phyloP scores from a whole-genome alignment of 2,888 invertebrate species.

The Pogonocherus hispidulus region DNA sequence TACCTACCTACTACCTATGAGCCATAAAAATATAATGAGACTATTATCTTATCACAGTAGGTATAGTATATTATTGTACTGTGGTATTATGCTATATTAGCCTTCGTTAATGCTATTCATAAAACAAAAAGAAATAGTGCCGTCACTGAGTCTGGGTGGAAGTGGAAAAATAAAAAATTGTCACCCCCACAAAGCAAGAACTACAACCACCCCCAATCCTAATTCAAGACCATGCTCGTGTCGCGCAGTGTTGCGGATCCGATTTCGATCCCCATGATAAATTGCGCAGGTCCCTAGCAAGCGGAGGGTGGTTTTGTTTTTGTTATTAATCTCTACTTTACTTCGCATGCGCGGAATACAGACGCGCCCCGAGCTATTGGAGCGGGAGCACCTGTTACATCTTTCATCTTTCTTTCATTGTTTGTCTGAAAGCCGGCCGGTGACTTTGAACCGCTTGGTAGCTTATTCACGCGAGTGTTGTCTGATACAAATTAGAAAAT shows the following conservation, averaged over 20 bases:
- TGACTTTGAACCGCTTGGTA: constrained; percentile 12
- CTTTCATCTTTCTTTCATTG: constrained; percentile 61
- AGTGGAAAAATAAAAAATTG: no score
- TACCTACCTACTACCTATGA: no score
- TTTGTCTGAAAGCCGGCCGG: constrained; percentile 48
- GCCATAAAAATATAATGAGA: no score
- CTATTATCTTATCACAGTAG: no score
- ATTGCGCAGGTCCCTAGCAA: constrained; percentile 15
- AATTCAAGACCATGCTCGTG: background rate
- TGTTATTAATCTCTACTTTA: constrained; percentile 26
- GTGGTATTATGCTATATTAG: no score
- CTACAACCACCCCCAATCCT: no score
- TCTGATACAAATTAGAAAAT: constrained; percentile 39
- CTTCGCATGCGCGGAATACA: constrained; percentile 58
- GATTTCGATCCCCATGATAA: background rate
- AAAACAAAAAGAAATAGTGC: no score
- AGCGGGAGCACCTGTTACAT: constrained; percentile 60
- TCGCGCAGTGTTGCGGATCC: background rate
- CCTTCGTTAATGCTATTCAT: no score
- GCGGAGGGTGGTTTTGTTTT: constrained; percentile 56
- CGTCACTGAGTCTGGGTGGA: no score
- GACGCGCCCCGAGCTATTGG: constrained; percentile 61
- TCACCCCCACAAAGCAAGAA: no score
- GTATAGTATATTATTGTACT: no score
- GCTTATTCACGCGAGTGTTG: constrained; percentile 31